phyloP scores from a whole-genome alignment of 1,140 invertebrate species.

The Papilio polytes region DNA sequence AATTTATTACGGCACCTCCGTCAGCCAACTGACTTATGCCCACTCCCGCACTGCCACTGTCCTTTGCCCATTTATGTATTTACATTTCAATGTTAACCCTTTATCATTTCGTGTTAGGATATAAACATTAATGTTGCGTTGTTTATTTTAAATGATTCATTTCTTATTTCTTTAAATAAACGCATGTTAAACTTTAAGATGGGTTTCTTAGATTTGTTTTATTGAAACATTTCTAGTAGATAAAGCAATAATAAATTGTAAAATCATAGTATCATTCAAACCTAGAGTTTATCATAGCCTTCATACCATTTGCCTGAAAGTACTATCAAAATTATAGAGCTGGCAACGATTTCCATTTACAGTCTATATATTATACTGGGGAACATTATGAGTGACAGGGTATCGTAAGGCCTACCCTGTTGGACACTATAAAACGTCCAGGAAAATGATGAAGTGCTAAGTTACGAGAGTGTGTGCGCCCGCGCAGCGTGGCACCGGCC shows the following conservation, averaged over 20 bases:
- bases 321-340: conserved; percentile 38
- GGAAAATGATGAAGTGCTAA: conserved; percentile 81
- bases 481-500: conserved; percentile 71
- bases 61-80: conserved; percentile 57
- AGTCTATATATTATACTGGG: conserved; percentile 42
- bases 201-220: too few species aligned
- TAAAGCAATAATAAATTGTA: conserved; percentile 3
- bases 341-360: conserved; percentile 48
- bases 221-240: background rate
- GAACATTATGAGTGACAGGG: conserved; percentile 45
- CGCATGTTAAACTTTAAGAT: too few species aligned
- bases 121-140: background rate
- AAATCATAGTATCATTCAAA: background rate
- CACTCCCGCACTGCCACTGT: conserved; percentile 46
- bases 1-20: conserved; percentile 66
- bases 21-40: conserved; percentile 69
- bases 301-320: conserved; percentile 1
- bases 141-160: too few species aligned
- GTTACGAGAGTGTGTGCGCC: conserved; percentile 70
- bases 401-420: conserved; percentile 43
- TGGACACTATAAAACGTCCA: conserved; percentile 72
- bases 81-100: conserved; percentile 35
- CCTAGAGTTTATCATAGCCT: background rate
- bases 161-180: too few species aligned
- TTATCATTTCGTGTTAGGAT: conserved; percentile 10